Conservation (phyloP, 2,797 vertebrate species). For the Poeciliopsis gracilis region DNA sequence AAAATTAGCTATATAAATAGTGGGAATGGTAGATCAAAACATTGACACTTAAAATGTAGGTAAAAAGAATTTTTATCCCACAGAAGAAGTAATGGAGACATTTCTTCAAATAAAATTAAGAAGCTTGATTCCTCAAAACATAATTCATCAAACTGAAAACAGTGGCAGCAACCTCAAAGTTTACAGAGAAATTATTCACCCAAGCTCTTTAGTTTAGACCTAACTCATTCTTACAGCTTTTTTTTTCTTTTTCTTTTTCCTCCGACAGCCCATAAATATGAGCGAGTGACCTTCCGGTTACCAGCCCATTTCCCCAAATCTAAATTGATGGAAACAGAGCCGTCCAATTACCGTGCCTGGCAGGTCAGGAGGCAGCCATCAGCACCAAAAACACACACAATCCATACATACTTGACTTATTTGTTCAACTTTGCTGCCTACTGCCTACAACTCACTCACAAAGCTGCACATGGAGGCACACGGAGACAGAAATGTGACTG, state of each 20-base stretch:
- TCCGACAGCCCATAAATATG: slow-evolving; percentile 13
- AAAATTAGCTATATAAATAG: not conserved
- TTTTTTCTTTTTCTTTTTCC: slow-evolving; percentile 1
- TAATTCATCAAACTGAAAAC: not conserved
- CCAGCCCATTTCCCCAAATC: slow-evolving; percentile 18
- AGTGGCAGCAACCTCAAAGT: too few species aligned
- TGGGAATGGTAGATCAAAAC: not conserved
- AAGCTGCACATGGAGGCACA: slow-evolving; percentile 23
- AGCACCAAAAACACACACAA: slow-evolving; percentile 21
- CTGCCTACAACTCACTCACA: slow-evolving; percentile 17
- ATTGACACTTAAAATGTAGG: not conserved
- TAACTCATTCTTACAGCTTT: slow-evolving; percentile 18
- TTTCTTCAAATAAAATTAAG: not conserved
- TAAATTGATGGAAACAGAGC: slow-evolving; percentile 47
- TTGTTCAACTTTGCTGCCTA: slow-evolving; percentile 16
- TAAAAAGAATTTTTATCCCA: not conserved
- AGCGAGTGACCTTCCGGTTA: slow-evolving; percentile 17
- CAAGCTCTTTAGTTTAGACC: not conserved
- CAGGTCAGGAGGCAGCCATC: slow-evolving; percentile 27
- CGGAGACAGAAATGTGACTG: slow-evolving; percentile 34
- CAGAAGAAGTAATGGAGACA: not conserved
- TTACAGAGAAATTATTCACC: not conserved
- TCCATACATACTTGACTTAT: slow-evolving; percentile 26
- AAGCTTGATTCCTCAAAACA: not conserved
- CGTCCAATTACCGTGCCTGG: slow-evolving; percentile 11